Conservation (phyloP, 2,888 invertebrate species). For the Masnerella sp. region DNA sequence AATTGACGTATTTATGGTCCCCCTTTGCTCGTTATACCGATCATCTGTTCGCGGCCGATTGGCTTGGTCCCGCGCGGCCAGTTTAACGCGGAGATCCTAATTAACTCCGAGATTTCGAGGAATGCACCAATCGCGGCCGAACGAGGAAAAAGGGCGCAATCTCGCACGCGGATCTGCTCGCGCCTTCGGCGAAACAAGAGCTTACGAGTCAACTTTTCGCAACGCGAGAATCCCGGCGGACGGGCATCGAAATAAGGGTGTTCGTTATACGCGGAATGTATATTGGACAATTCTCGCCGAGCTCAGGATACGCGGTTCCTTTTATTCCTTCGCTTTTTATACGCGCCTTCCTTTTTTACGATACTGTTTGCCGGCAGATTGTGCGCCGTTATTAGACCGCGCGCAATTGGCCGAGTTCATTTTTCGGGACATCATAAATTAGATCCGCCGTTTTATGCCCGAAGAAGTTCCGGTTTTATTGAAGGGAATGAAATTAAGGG, state of each 20-base stretch:
- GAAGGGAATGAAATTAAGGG: constrained; percentile 25
- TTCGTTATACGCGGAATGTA: constrained; percentile 50
- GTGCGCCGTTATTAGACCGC: constrained; percentile 23
- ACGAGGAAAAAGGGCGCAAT: constrained; percentile 49
- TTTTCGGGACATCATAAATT: constrained; percentile 39
- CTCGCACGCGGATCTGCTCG: constrained; percentile 52
- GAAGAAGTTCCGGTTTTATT: constrained; percentile 24
- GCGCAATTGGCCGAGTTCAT: constrained; percentile 25
- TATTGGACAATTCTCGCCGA: constrained; percentile 48
- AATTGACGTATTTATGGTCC: constrained; percentile 49
- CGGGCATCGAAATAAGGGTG: constrained; percentile 47
- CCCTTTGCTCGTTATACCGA: constrained; percentile 47
- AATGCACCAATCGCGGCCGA: constrained; percentile 59
- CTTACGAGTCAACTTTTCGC: constrained; percentile 58
- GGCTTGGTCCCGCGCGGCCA: constrained; percentile 32
- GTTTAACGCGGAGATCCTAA: constrained; percentile 62
- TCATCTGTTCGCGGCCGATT: constrained; percentile 39
- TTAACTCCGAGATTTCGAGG: constrained; percentile 63
- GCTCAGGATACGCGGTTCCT: constrained; percentile 40
- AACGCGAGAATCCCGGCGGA: constrained; percentile 30
- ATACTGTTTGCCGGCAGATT: constrained; percentile 34
- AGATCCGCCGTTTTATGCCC: constrained; percentile 19
- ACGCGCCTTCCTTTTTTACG: constrained; percentile 35
- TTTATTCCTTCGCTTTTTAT: constrained; percentile 46
- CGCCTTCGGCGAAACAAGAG: constrained; percentile 57